Base-by-base conservation (phyloP, 2,888 invertebrate species). In the Cheilosia scutellata region DNA sequence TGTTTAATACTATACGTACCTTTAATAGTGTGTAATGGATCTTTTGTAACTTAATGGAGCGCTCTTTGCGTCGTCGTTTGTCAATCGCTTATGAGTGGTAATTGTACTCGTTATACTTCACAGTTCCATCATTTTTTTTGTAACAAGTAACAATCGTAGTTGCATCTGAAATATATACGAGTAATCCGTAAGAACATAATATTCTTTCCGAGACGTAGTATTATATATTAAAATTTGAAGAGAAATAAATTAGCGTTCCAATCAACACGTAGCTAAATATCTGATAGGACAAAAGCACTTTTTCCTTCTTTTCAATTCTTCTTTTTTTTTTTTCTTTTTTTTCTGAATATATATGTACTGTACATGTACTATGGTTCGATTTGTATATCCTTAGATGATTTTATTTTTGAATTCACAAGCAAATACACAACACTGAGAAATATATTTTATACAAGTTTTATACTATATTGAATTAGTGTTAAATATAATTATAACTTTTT, bases 181-280 rank as follows among this genome's bases (percentile, higher is more conserved):
- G 47, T 57, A 65, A 79, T 63, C 68, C 51, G 70, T 80, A 6
- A 63, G 42, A 29, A 27, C 58, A 40, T 53, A n/a, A 65, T 57
- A 53, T 51, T 66, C 57, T 71, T 29, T 20, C 57, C 44, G 42
- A 58, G 49, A 51, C 47, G 55, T 47, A 74, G 16, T 58, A 47
- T 20, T 20, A 20, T 20, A 27, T 4, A 62, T 37, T 20, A 40
- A 40, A 51, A 66, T 51, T 51, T 68, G 20, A 66, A 37, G 29
- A 65, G 51, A 55, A 75, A 63, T 53, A 78, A 20, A 53, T 42
- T 37, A 65, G 33, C 44, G 13, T 84, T 84, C 25, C 76, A 82
- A 86, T 86, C 86, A 86, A 86, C 86, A 86, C 86, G 86, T 86
- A 86, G 86, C 68, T 29, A 63, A 65, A 49, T 42, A 78, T 55